Evolutionary conservation across 35 echinoderm and acorn worm species (phyloP), one percentile per base, ranked within the genome.

Genomic region (Lytechinus pictus): DNA sequence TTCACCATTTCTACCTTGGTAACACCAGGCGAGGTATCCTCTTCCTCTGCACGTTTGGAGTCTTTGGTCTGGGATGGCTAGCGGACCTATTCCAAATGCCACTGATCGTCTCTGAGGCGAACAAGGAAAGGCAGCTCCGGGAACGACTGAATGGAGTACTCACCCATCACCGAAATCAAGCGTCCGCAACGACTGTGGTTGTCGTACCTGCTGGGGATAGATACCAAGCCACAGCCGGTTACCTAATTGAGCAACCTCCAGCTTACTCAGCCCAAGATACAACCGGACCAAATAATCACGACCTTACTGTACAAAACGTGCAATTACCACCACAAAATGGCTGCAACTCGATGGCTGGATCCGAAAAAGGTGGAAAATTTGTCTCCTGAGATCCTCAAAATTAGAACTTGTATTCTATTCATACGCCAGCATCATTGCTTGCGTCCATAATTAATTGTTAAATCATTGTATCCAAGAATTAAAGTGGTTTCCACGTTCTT

Each of bases 1-100:
- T 97, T 89, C 97, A 97, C 55, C 97, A 97, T 61, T 97, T 97
- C 56, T 97, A 97, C 89, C 94, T 97, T 1, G 57, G 91, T 57
- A 94, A 94, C 29, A 52, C 51, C 13, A 91, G 87, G 9, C 91
- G 94, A 94, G 97, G 97, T 4, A 87, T 94, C 44, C 71, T 95
- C 9, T 97, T 94, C 71, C 52, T 97, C 28, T 93, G 66, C 10
- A 97, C 97, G 0, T 27, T 96, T 13, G 97, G 97, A 0, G 86
- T 96, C 24, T 96, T 97, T 54, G 97, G 97, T 14, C 28, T 97
- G 6, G 97, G 97, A 10, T 97, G 95, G 93, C 44, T 97, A 6
- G 94, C 94, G 9, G 97, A 97, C 89, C 28, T 97, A 12, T 57
- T 90, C 51, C 93, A 94, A 11, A 96, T 97, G 95, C 93, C 86